Conservation (phyloP, 2,888 invertebrate species). For the Ormyrus thymus region DNA sequence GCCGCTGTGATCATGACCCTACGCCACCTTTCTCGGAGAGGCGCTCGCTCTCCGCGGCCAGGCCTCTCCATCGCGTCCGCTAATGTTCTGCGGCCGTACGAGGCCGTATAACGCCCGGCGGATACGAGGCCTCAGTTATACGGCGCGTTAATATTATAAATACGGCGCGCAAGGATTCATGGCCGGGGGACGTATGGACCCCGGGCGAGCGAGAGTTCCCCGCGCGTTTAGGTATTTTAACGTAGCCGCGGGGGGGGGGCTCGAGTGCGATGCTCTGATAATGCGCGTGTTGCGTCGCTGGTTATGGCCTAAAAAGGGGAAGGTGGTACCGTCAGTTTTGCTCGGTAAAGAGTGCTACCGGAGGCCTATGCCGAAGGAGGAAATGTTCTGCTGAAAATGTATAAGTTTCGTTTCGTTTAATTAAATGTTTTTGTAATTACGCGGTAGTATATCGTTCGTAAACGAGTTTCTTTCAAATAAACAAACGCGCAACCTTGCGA, state of each 20-base stretch:
- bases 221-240: slow-evolving; percentile 16
- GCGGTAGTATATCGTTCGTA: too few relatives aligned
- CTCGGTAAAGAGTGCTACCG: too few relatives aligned
- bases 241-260: background rate
- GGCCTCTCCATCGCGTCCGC: slow-evolving; percentile 24
- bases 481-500: too few relatives aligned
- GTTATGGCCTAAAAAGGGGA: too few relatives aligned
- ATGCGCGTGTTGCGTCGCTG: background rate
- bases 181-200: background rate
- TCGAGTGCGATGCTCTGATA: background rate
- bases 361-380: too few relatives aligned
- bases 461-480: too few relatives aligned
- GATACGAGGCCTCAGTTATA: slow-evolving; percentile 55
- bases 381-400: too few relatives aligned
- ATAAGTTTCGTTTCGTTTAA: too few relatives aligned
- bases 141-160: slow-evolving; percentile 62
- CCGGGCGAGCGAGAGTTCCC: background rate
- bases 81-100: slow-evolving; percentile 54
- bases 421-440: too few relatives aligned
- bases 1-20: slow-evolving; percentile 45
- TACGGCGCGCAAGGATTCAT: slow-evolving; percentile 48
- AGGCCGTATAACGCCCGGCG: background rate
- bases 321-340: too few relatives aligned
- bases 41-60: background rate
- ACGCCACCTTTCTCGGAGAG: background rate